Conservation (phyloP, 2,113 vertebrate species). For the Equus quagga region DNA sequence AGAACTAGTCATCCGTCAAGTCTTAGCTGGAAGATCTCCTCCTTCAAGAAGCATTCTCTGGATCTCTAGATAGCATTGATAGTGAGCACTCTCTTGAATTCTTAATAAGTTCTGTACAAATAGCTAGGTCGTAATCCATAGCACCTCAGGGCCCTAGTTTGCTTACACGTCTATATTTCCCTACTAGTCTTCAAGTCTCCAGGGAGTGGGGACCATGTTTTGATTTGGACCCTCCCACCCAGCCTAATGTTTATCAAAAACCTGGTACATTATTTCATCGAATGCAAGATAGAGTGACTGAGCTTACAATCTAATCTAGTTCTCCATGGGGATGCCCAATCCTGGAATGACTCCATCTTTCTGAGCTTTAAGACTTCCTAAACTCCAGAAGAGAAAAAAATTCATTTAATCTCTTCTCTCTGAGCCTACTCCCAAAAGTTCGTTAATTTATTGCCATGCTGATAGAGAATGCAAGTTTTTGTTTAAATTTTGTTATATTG, state of each 20-base stretch:
- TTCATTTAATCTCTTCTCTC: not conserved
- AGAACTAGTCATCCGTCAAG: not conserved
- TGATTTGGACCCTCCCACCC: not conserved
- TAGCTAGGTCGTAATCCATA: not conserved
- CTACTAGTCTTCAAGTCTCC: not conserved
- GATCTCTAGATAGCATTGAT: not conserved
- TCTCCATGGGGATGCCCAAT: not conserved
- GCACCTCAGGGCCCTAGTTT: not conserved
- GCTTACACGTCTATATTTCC: not conserved
- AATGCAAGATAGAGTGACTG: not conserved
- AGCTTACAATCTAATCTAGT: not conserved
- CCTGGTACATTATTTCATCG: not conserved
- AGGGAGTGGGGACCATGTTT: not conserved
- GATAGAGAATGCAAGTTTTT: not conserved
- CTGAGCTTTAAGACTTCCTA: not conserved
- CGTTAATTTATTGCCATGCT: not conserved
- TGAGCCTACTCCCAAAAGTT: conserved; percentile 1
- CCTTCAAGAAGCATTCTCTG: not conserved
- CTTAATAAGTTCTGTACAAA: not conserved
- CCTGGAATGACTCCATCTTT: not conserved
- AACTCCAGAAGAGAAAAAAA: not conserved
- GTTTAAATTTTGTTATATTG: not conserved
- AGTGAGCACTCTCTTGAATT: not conserved
- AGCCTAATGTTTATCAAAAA: not conserved
- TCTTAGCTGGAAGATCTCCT: not conserved